phyloP scores from a whole-genome alignment of 2,888 invertebrate species.

The Mactromeris polynyma region DNA sequence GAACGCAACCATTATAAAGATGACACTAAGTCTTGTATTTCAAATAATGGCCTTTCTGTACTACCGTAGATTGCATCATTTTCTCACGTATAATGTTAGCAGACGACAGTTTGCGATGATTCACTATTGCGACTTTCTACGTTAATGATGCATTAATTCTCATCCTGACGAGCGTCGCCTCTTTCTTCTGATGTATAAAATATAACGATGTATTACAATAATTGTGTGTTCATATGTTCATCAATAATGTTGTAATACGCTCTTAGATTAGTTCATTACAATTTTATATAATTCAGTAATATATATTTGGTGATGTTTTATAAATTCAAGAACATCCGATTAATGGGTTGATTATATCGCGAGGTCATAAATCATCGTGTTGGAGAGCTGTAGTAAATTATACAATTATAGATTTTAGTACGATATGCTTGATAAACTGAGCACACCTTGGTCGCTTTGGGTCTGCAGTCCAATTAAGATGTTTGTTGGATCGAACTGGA shows the following conservation, averaged over 20 bases:
- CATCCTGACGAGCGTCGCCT: not conserved
- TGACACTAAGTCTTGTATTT: too few relatives aligned
- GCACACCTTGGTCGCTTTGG: too few relatives aligned
- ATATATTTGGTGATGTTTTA: not conserved
- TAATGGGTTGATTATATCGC: too few relatives aligned
- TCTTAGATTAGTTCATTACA: not conserved
- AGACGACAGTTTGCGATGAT: not conserved
- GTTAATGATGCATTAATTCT: constrained; percentile 3
- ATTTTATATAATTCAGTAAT: not conserved
- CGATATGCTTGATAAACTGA: too few relatives aligned
- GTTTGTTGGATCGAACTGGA: too few relatives aligned
- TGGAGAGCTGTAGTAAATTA: too few relatives aligned
- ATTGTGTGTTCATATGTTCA: not conserved
- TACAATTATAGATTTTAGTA: too few relatives aligned
- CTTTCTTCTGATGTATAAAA: not conserved
- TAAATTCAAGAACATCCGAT: too few relatives aligned
- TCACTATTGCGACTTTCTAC: not conserved
- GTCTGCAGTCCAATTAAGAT: too few relatives aligned
- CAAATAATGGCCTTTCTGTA: not conserved
- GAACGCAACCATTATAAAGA: too few relatives aligned
- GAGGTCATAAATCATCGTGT: too few relatives aligned
- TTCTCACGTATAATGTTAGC: not conserved
- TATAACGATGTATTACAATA: not conserved
- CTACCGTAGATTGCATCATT: not conserved
- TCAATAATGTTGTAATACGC: not conserved